Percentiles rank a stretch among this genome's conserved stretches.
Conservation (phyloP, 1,140 invertebrate genomes). For the Wiebesia pumilae region DNA sequence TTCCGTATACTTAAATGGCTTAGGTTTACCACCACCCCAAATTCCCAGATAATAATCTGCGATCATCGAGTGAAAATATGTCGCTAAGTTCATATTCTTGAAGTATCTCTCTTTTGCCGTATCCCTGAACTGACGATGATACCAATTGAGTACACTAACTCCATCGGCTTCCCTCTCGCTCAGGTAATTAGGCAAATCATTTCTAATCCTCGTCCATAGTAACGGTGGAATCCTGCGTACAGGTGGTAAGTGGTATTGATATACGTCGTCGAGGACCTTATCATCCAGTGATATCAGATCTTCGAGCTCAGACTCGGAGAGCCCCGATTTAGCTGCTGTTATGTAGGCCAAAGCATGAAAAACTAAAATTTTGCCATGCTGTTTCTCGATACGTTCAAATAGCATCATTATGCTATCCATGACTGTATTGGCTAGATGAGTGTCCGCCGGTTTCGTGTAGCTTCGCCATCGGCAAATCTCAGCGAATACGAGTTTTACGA, state of each 20-base stretch:
- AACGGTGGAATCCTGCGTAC: slow-evolving; percentile 95
- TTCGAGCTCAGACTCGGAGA: slow-evolving; percentile 95
- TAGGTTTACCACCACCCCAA: slow-evolving; percentile 94
- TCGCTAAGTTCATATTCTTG: slow-evolving; percentile 96
- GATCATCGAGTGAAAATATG: slow-evolving; percentile 97
- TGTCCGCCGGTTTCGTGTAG: slow-evolving; percentile 95
- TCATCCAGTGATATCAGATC: slow-evolving; percentile 96
- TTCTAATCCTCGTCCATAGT: slow-evolving; percentile 95
- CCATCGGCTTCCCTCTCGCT: slow-evolving; percentile 97
- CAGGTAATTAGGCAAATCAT: slow-evolving; percentile 96
- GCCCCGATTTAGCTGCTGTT: slow-evolving; percentile 92
- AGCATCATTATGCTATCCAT: slow-evolving; percentile 99
- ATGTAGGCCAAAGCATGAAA: slow-evolving; percentile 96
- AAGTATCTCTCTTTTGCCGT: slow-evolving; percentile 96
- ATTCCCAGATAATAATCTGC: slow-evolving; percentile 98
- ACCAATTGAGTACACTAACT: slow-evolving; percentile 98
- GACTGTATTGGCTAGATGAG: slow-evolving; percentile 93
- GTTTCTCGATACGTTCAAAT: slow-evolving; percentile 95
- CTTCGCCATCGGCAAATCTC: slow-evolving; percentile 98
- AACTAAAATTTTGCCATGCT: slow-evolving; percentile 93
- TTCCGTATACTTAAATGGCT: slow-evolving; percentile 98
- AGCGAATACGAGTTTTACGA: slow-evolving; percentile 97
- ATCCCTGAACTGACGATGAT: slow-evolving; percentile 96
- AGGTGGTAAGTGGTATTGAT: slow-evolving; percentile 98
- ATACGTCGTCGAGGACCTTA: slow-evolving; percentile 96